Evolutionary conservation across 1,140 invertebrate genomes (phyloP).

Genomic region (Venustaconcha ellipsiformis): DNA sequence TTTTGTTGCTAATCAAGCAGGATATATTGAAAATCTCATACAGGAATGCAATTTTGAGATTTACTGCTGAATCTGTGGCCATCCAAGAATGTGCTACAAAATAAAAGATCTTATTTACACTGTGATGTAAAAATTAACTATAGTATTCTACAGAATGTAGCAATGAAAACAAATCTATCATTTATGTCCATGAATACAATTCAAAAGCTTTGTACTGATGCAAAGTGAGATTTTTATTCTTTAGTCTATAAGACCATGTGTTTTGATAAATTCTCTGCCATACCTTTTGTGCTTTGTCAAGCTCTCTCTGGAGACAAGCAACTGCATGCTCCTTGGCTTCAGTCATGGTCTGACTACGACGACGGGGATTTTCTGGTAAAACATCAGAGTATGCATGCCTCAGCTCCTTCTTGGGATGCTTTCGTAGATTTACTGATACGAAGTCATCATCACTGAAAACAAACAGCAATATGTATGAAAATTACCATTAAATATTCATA

Average conservation of each 20-base stretch:
- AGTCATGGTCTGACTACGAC: conserved; percentile 68
- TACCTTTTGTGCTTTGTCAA: conserved; percentile 76
- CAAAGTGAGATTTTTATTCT: not conserved
- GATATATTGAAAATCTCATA: no score
- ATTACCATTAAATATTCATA: no score
- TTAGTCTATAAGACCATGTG: not conserved
- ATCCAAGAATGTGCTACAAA: no score
- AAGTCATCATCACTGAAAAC: no score
- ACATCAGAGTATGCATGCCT: conserved; percentile 57
- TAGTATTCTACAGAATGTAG: not conserved
- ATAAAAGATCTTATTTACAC: no score
- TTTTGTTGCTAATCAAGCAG: no score
- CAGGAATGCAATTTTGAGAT: no score
- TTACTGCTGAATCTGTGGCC: no score
- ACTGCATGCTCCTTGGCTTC: conserved; percentile 77
- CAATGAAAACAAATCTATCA: not conserved
- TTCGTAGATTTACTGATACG: no score
- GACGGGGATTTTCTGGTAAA: conserved; percentile 38
- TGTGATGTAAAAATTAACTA: not conserved
- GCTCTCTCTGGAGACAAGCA: conserved; percentile 75
- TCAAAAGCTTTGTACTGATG: not conserved
- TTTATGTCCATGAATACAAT: not conserved
- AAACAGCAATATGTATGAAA: no score
- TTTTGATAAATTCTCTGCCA: conserved; percentile 2
- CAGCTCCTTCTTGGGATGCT: conserved; percentile 9